phyloP scores from a whole-genome alignment of 2,113 vertebrate species.

The Vireo altiloquus region DNA sequence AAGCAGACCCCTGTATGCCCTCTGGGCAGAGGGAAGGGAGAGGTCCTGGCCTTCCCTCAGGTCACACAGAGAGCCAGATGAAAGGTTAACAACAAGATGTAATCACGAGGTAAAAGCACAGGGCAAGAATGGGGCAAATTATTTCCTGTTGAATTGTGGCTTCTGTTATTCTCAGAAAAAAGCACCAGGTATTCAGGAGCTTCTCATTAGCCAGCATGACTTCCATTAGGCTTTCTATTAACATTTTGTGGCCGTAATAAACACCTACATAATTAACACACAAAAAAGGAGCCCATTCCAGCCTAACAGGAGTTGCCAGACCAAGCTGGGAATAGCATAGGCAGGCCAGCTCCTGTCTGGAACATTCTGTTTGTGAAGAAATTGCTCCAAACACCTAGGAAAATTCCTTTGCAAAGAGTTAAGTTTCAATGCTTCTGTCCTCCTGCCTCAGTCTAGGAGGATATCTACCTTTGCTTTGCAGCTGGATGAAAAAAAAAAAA shows the following conservation, averaged over 20 bases:
- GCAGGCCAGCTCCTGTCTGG: not conserved
- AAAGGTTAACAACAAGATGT: conserved; percentile 31
- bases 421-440: not conserved
- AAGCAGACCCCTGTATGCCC: not conserved
- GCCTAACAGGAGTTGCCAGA: not conserved
- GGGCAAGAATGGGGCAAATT: not conserved
- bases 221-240: conserved; percentile 51
- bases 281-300: not conserved
- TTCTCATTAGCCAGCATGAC: conserved; percentile 52
- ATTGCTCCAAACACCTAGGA: not conserved
- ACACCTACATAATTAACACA: conserved; percentile 44
- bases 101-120: not conserved
- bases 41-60: conserved; percentile 1
- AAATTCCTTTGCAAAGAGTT: not conserved
- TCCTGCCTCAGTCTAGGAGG: not conserved
- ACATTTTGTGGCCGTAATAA: conserved; percentile 45
- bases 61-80: not conserved
- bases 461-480: not conserved
- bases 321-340: not conserved
- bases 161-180: conserved; percentile 14
- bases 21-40: not conserved
- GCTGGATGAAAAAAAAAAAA: not conserved
- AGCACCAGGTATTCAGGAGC: conserved; percentile 25
- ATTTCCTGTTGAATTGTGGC: conserved; percentile 7
- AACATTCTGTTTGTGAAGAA: not conserved